These are phyloP conservation scores for Anoplius nigerrimus DNA, from an alignment of 2,888 invertebrate genomes.

Conservation along the genomic window DNA sequence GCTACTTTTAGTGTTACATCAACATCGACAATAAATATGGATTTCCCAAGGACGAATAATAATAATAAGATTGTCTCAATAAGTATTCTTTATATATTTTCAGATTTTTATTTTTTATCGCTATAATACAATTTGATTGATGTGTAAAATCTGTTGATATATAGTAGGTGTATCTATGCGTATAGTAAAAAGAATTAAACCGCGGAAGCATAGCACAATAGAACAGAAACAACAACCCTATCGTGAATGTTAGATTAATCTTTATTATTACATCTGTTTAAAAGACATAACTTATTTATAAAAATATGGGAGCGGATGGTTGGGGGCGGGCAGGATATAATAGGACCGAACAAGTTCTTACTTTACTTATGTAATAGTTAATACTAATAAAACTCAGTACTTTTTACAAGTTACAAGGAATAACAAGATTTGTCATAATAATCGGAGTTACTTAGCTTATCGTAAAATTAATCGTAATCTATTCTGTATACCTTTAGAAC, in stretches of 20 bases:
- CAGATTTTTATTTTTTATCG: slow-evolving; percentile 62
- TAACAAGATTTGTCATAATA: slow-evolving; percentile 72
- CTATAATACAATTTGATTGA: slow-evolving; percentile 70
- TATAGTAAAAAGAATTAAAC: slow-evolving; percentile 61
- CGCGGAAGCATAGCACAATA: slow-evolving; percentile 66
- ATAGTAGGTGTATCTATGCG: slow-evolving; percentile 64
- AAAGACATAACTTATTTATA: slow-evolving; percentile 73
- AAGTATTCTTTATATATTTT: slow-evolving; percentile 33
- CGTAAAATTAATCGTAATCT: slow-evolving; percentile 59
- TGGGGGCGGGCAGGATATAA: slow-evolving; percentile 44
- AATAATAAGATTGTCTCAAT: neutral
- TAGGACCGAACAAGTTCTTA: slow-evolving; percentile 66
- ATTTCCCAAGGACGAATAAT: too few species aligned
- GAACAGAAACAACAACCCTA: slow-evolving; percentile 67
- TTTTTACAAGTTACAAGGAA: slow-evolving; percentile 75
- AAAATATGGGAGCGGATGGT: slow-evolving; percentile 62
- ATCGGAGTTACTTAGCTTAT: slow-evolving; percentile 62
- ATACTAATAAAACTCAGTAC: slow-evolving; percentile 75
- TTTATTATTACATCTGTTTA: slow-evolving; percentile 73
- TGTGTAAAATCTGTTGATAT: slow-evolving; percentile 66
- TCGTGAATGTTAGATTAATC: slow-evolving; percentile 71
- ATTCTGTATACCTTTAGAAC: slow-evolving; percentile 60
- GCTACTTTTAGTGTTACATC: too few species aligned
- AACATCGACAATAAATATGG: too few species aligned
- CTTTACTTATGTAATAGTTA: slow-evolving; percentile 68